Base-by-base conservation (phyloP, 2,113 vertebrate species). In the Propithecus coquereli region DNA sequence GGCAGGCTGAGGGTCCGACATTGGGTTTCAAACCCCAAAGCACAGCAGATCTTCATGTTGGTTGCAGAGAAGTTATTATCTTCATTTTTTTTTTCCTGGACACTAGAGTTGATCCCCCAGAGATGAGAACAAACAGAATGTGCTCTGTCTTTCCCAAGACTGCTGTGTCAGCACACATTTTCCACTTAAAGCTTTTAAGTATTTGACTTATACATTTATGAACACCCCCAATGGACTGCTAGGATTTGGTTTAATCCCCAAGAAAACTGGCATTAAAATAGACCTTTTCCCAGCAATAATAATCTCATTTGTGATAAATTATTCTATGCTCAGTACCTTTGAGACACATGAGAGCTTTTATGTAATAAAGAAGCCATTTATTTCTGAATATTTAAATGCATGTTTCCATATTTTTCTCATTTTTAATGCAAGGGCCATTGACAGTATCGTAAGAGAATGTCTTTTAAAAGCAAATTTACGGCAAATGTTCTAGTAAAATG, bases 201-300 rank as follows among this genome's bases (percentile, higher is more conserved):
- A 92, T 93, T 96, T 96, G 82, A 82, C 96, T 77, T 94, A 79
- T 16, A 94, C 68, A 37, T 97, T 98, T 97, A 92, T 95, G 88
- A 97, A 87, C 59, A 95, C 93, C 90, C 95, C 95, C 96, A 45
- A 45, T 96, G 87, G 85, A 83, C 96, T 89, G 34, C 47, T 91
- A 68, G 71, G 68, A 83, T 97, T 97, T 97, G 74, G 7, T 98
- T 98, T 98, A 97, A 97, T 96, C 97, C 98, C 86, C 91, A 96
- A 97, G 96, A 98, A 98, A 98, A 97, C 88, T 95, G 96, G 91
- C 96, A 96, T 97, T 98, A 98, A 98, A 96, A 97, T 94, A 93
- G 94, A 97, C 96, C 97, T 98, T 98, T 99, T 99, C 98, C 98
- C 97, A 98, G 98, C 97, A 98, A 97, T 97, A 98, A 98, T 98